A percentile compares a stretch with the other conserved stretches of the same genome.
phyloP scores from a whole-genome alignment of 2,797 vertebrate species.

The Lacerta bilineata region DNA sequence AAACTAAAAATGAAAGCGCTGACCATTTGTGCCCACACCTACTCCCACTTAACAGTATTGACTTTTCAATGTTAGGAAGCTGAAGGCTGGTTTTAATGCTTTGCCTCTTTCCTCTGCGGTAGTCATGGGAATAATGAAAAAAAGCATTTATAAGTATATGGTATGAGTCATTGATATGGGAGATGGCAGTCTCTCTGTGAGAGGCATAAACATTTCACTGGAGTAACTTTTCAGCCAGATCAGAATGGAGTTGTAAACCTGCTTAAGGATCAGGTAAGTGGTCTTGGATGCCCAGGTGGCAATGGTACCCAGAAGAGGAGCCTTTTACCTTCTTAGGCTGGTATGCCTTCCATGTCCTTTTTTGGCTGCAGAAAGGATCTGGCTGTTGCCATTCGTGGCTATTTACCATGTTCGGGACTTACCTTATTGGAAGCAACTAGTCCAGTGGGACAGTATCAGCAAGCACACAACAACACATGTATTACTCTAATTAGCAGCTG shows the following conservation, averaged over 20 bases:
- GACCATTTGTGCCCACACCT: conserved; percentile 25
- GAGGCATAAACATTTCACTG: conserved; percentile 34
- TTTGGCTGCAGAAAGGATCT: background rate
- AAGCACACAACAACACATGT: background rate
- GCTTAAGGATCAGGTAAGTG: background rate
- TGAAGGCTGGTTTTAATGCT: conserved; percentile 29
- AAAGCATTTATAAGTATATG: conserved; percentile 2
- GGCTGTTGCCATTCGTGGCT: background rate
- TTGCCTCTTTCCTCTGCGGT: conserved; percentile 43
- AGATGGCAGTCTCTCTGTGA: conserved; percentile 25
- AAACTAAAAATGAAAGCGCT: conserved; percentile 24
- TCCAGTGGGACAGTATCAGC: background rate
- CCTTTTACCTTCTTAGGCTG: background rate
- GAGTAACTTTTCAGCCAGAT: background rate
- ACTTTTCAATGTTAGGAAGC: conserved; percentile 44
- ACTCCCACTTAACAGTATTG: conserved; percentile 44
- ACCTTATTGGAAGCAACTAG: background rate
- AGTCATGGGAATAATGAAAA: conserved; percentile 44
- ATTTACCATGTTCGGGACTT: too few relatives aligned
- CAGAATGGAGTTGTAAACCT: background rate
- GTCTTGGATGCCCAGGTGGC: background rate
- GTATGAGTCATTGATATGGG: conserved; percentile 51
- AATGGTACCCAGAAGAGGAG: background rate
- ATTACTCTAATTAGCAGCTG: too few relatives aligned
- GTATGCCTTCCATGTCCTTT: background rate